Evolutionary conservation across 2,888 invertebrate species (phyloP).

Genomic region (Resseliella maxima): DNA sequence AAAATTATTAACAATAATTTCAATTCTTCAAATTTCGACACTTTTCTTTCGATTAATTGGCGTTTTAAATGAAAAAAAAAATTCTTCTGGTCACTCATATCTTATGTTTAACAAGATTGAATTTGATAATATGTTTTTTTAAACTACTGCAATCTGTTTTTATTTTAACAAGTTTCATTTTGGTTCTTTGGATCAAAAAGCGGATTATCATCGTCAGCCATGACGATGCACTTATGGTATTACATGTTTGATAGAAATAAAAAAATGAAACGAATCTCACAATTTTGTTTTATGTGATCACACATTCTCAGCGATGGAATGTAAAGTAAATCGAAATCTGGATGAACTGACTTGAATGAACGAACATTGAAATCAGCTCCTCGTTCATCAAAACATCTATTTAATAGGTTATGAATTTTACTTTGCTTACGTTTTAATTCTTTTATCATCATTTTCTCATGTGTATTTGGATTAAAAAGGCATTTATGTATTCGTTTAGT

Average conservation of each 20-base stretch:
- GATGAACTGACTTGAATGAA: not conserved
- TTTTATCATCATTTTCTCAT: not conserved
- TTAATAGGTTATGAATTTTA: conserved; percentile 42
- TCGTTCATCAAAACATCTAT: not conserved
- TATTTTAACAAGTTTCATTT: not conserved
- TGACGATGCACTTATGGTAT: conserved; percentile 28
- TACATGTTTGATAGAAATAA: not conserved
- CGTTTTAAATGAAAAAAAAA: too few species aligned
- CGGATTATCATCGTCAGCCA: conserved; percentile 22
- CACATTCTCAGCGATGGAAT: not conserved
- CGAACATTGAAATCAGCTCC: not conserved
- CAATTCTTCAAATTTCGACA: too few species aligned
- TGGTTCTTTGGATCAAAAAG: not conserved
- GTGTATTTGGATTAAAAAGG: conserved; percentile 11
- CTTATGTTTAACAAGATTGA: not conserved
- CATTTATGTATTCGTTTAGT: not conserved
- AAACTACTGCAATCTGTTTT: not conserved
- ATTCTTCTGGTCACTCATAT: too few species aligned
- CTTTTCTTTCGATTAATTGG: too few species aligned
- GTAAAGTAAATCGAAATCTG: conserved; percentile 4
- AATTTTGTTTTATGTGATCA: not conserved
- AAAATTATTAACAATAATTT: too few species aligned
- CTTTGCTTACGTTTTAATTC: conserved; percentile 1
- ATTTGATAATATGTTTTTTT: not conserved
- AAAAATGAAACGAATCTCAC: too few species aligned